Conservation (phyloP, 2,113 vertebrate genomes). For the Hippolais icterina region DNA sequence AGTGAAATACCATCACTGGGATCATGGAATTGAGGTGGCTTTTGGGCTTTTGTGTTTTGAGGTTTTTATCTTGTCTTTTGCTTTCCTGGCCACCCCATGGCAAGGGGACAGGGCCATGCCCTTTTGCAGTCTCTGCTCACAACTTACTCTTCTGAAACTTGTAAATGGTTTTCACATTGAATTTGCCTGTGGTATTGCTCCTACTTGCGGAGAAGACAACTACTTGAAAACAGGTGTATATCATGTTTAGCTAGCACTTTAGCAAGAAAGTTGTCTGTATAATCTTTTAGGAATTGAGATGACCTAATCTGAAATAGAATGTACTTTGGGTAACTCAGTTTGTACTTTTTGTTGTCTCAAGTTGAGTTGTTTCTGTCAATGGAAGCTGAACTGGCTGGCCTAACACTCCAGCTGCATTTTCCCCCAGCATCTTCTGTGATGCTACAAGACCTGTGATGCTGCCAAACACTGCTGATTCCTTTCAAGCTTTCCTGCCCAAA, state of each 20-base stretch:
- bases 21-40: not conserved
- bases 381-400: not conserved
- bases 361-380: not conserved
- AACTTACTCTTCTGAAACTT: not conserved
- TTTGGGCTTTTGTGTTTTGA: not conserved
- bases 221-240: not conserved
- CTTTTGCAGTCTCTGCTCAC: not conserved
- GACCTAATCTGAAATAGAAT: not conserved
- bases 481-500: not conserved
- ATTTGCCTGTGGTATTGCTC: not conserved
- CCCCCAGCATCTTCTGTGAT: accelerated
- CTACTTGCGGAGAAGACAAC: not conserved
- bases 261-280: not conserved
- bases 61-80: not conserved
- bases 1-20: not conserved
- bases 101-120: not conserved
- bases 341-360: not conserved
- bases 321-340: not conserved
- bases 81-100: not conserved
- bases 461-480: not conserved
- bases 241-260: not conserved
- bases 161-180: not conserved
- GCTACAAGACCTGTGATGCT: not conserved
- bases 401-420: not conserved
- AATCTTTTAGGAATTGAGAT: not conserved